Base-by-base conservation (phyloP, 2,113 vertebrate species). In the Bujurquina vittata region DNA sequence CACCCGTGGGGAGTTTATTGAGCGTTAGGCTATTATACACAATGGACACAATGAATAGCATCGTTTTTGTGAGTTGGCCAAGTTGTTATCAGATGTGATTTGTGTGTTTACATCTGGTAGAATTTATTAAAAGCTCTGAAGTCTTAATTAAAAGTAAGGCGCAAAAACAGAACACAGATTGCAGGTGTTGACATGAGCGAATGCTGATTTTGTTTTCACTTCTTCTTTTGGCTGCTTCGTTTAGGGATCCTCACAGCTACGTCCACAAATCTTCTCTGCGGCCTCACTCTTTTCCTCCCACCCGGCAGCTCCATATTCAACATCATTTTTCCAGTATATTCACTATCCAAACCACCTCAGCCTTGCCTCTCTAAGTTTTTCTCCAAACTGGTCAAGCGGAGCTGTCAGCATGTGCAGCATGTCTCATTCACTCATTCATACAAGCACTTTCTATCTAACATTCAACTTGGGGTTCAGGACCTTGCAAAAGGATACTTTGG, bases 31-130 rank as follows among this genome's bases (percentile, higher is more conserved):
- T 87, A 49, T 87, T 84, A 87, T 67, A 86, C 79, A 75, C 79
- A 80, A 59, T 83, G 52, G 84, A 87, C 69, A 78, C 54, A 7
- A 73, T 77, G 77, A 88, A 89, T 74, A 72, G 80, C 82, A 81
- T 49, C 33, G 2, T 55, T 84, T 88, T 59, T 84, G 87, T 87
- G 74, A 82, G 79, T n/a, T 11, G 29, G 81, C 82, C 87, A 91
- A 87, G 87, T 86, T 79, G 73, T 89, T 91, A 86, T 93, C 89
- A 79, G 61, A 80, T 84, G 73, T 93, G 89, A 93, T 93, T 92
- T 91, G 89, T 89, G 87, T 84, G 76, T 83, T 80, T 75, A 49
- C 2, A 31, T 82, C 75, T 78, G 80, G 63, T 65, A 55, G 79
- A 94, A 92, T 69, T 84, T 92, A 90, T 87, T 92, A 86, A 91